A percentile compares a stretch with the other conserved stretches of the same genome.
phyloP scores from a whole-genome alignment of 1,140 invertebrate genomes.

The Phthorimaea operculella region DNA sequence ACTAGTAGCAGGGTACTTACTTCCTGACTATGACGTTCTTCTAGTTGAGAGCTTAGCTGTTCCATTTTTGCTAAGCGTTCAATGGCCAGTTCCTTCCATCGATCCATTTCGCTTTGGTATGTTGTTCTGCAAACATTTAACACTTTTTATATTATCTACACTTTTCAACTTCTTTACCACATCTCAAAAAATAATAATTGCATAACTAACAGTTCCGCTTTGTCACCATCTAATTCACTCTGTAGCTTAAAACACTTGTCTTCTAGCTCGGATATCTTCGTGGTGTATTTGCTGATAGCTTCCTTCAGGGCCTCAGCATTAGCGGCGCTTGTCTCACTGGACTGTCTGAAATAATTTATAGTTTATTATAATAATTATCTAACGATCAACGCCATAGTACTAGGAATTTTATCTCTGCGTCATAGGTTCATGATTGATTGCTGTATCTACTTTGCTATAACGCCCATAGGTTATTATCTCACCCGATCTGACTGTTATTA shows the following conservation, averaged over 20 bases:
- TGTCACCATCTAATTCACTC: constrained; percentile 47
- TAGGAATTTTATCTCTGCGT: not conserved
- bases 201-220: constrained; percentile 48
- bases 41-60: constrained; percentile 50
- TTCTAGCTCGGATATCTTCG: constrained; percentile 55
- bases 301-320: constrained; percentile 37
- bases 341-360: constrained; percentile 38
- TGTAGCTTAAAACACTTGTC: constrained; percentile 56
- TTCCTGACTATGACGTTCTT: constrained; percentile 56
- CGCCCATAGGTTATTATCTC: too few species aligned
- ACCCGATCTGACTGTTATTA: too few species aligned
- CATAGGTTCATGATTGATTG: not conserved
- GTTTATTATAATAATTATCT: too few species aligned
- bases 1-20: constrained; percentile 30
- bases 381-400: constrained; percentile 5
- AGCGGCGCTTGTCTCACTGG: constrained; percentile 19
- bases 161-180: not conserved
- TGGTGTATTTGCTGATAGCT: constrained; percentile 40
- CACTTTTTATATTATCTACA: not conserved
- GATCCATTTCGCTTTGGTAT: constrained; percentile 48
- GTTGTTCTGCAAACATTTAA: constrained; percentile 26
- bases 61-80: constrained; percentile 62
- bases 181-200: not conserved
- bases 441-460: not conserved
- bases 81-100: constrained; percentile 58